These are phyloP conservation scores for Hycleus cichorii DNA, from an alignment of 1,140 invertebrate genomes.

Conservation along the genomic window DNA sequence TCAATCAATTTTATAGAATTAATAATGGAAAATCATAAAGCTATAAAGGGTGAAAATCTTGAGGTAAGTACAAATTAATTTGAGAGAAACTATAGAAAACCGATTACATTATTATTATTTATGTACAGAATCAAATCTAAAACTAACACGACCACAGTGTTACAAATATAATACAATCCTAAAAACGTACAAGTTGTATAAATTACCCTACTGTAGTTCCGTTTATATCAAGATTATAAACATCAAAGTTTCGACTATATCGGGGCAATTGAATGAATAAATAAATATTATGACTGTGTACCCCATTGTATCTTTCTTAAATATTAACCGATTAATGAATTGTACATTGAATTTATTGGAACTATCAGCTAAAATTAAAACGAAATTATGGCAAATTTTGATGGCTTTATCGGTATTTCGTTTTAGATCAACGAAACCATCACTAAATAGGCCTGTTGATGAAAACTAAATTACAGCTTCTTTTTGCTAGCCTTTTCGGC, in stretches of 20 bases:
- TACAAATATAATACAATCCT: slow-evolving; percentile 5
- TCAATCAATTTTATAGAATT: slow-evolving; percentile 2
- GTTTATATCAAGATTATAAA: too few species aligned
- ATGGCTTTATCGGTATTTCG: too few species aligned
- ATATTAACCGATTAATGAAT: too few species aligned
- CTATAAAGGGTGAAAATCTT: neutral
- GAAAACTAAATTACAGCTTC: slow-evolving; percentile 42
- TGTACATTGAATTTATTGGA: too few species aligned
- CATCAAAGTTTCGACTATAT: too few species aligned
- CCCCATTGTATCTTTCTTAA: too few species aligned
- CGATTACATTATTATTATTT: neutral
- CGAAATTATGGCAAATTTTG: too few species aligned
- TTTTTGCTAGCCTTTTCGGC: slow-evolving; percentile 68
- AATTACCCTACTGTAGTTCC: too few species aligned
- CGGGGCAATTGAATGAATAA: too few species aligned
- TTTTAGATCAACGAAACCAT: too few species aligned
- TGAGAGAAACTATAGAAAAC: neutral
- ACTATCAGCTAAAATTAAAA: neutral
- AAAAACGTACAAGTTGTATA: slow-evolving; percentile 1
- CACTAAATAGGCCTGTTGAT: too few species aligned
- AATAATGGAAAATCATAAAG: neutral
- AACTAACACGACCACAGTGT: slow-evolving; percentile 8
- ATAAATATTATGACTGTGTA: too few species aligned
- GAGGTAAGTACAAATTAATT: slow-evolving; percentile 7
- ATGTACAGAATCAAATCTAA: neutral